Base-by-base conservation (phyloP, 1,140 invertebrate species). In the Anthonomus grandis region DNA sequence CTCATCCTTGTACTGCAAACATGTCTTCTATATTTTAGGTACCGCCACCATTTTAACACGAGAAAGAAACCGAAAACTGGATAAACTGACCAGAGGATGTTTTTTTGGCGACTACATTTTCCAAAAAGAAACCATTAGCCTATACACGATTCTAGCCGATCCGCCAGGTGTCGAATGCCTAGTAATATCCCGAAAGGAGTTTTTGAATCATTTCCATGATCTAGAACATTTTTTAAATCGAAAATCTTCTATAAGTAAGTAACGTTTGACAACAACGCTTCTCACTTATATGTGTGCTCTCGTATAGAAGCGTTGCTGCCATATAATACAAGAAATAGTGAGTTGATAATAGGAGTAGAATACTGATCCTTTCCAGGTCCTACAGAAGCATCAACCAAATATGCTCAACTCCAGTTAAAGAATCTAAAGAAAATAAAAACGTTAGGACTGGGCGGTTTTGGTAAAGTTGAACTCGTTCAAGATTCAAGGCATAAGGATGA, bases 371-470 rank as follows among this genome's bases (percentile, higher is more conserved):
- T n/a, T n/a, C n/a, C n/a, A n/a, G n/a, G n/a, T n/a, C n/a, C n/a
- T n/a, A n/a, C n/a, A n/a, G n/a, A n/a, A n/a, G n/a, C n/a, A n/a
- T n/a, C n/a, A n/a, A n/a, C n/a, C n/a, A n/a, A n/a, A n/a, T 88
- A 83, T 67, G 78, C 82, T 10, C 75, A 85, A 45, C 76, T 95
- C 19, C 79, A 83, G 36, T 74, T 96, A 5, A 79, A 82, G 24
- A 90, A 96, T 67, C 75, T 97, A 22, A 84, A 89, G 63, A 82
- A 85, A n/a, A 77, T 93, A 23, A 84, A 86, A 2, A 97, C 93
- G 0, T 78, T 98, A 55, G 95, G 95, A 10, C 85, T 95, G 1
- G 95, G 95, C 4, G 95, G 93, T 9, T 97, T 97, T 67, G 95
- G 95, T 0, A 79, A 92, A 4, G 95, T 97, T 0, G 90, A 95